Percentiles rank a stretch among this genome's conserved stretches.
These are phyloP conservation scores for Micromys minutus DNA, from an alignment of 2,113 vertebrate species.

Conservation along the genomic window DNA sequence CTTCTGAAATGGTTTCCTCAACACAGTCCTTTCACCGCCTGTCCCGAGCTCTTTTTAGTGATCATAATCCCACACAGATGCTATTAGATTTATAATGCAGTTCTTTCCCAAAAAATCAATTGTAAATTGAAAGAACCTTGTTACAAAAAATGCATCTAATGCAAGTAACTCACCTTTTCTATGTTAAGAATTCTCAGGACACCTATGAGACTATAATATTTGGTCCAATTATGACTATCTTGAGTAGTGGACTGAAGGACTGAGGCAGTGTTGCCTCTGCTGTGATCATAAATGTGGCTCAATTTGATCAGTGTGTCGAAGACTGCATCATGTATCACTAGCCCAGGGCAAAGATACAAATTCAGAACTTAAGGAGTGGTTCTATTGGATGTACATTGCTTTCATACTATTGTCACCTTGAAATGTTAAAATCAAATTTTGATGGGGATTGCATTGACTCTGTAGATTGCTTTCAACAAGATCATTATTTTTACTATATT, in stretches of 20 bases:
- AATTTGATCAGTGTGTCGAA: not conserved
- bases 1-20: not conserved
- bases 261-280: not conserved
- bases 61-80: not conserved
- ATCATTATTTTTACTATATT: too few relatives aligned
- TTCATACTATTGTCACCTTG: not conserved
- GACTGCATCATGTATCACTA: not conserved
- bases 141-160: not conserved
- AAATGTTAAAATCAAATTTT: not conserved
- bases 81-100: not conserved
- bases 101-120: not conserved
- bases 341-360: not conserved
- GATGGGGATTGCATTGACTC: too few relatives aligned
- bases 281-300: not conserved
- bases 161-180: too few relatives aligned
- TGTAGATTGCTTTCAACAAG: too few relatives aligned
- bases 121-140: not conserved
- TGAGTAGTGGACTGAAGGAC: not conserved
- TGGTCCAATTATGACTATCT: not conserved
- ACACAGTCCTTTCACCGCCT: accelerated
- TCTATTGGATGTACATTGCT: not conserved
- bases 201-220: not conserved
- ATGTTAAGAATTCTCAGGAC: not conserved
- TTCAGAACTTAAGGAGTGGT: not conserved
- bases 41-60: not conserved